Evolutionary conservation across 2,888 invertebrate genomes (phyloP).

Genomic region (Neoscelio sp.): DNA sequence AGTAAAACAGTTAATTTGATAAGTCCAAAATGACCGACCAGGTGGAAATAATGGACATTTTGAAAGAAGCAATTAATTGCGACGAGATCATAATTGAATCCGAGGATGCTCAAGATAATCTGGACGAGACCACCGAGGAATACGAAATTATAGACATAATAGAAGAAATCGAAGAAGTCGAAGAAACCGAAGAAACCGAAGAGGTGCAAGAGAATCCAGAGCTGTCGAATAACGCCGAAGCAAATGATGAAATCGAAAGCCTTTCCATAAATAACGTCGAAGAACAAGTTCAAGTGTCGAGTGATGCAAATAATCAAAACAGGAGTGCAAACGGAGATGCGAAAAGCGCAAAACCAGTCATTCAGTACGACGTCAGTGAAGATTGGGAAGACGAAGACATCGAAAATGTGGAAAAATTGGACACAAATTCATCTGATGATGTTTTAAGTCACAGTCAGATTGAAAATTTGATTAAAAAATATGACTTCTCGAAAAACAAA

Average conservation of each 20-base stretch:
- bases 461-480: constrained; percentile 13
- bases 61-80: constrained; percentile 73
- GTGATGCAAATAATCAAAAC: background rate
- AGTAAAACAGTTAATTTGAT: background rate
- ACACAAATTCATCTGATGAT: constrained; percentile 32
- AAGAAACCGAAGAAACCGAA: constrained; percentile 54
- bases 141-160: constrained; percentile 78
- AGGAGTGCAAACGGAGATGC: constrained; percentile 29
- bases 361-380: constrained; percentile 79
- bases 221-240: constrained; percentile 24
- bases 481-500: constrained; percentile 29
- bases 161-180: constrained; percentile 78
- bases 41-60: constrained; percentile 72
- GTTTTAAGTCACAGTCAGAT: constrained; percentile 8
- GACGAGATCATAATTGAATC: constrained; percentile 77
- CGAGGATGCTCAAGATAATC: constrained; percentile 73
- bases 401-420: constrained; percentile 61
- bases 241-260: background rate
- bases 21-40: constrained; percentile 67
- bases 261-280: constrained; percentile 12
- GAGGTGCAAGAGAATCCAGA: constrained; percentile 36
- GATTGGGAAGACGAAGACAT: constrained; percentile 81
- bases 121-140: constrained; percentile 77
- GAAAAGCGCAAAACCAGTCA: constrained; percentile 63
- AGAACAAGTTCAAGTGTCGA: constrained; percentile 13